phyloP scores from a whole-genome alignment of 2,888 invertebrate species.

The Scaptomyza tumidula region DNA sequence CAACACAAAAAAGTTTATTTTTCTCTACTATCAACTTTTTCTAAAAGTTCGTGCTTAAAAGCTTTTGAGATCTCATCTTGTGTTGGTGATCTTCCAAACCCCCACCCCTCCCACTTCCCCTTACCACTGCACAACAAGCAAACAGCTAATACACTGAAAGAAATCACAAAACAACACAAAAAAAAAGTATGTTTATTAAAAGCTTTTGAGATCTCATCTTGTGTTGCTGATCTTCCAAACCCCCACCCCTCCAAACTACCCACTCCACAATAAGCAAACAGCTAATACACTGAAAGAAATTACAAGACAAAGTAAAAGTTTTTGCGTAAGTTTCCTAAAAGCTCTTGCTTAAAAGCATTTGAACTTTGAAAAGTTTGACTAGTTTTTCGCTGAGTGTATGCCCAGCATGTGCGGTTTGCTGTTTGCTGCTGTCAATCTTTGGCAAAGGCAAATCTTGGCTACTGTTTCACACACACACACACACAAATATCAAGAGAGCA shows the following conservation, averaged over 20 bases:
- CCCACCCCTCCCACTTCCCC: neutral
- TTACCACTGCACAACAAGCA: conserved; percentile 26
- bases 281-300: too few species aligned
- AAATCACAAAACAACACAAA: neutral
- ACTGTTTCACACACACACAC: conserved; percentile 53
- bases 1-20: too few species aligned
- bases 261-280: too few species aligned
- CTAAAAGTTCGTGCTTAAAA: too few species aligned
- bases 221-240: too few species aligned
- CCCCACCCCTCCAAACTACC: too few species aligned
- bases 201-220: too few species aligned
- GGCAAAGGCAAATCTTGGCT: conserved; percentile 77
- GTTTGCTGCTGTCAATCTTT: conserved; percentile 71
- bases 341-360: too few species aligned
- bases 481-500: neutral
- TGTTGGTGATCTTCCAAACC: conserved; percentile 56
- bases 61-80: conserved; percentile 28
- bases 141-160: neutral
- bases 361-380: neutral
- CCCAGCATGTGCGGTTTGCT: conserved; percentile 43
- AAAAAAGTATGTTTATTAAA: too few species aligned
- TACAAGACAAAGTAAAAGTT: too few species aligned
- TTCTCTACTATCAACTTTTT: too few species aligned
- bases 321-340: too few species aligned
- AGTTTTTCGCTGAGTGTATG: conserved; percentile 20